Evolutionary conservation across 2,888 invertebrate genomes (phyloP), one percentile per base, ranked within the genome.

Genomic region (Theretra japonica): DNA sequence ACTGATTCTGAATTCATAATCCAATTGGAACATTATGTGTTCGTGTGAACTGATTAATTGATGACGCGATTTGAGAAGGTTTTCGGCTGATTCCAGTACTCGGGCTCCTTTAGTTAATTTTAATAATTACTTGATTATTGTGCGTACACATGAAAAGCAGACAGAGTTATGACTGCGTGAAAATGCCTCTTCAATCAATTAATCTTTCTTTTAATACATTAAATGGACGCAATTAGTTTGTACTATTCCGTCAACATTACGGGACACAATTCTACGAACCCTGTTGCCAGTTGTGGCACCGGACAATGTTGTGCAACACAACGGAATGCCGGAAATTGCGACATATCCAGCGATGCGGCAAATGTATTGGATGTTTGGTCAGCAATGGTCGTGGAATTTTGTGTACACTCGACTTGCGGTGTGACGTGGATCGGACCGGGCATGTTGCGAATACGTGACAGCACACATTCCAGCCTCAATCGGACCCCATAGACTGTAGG

Each of bases 241-340:
- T 2, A 53, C 33, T 21, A 15, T 4, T 65, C 17, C 7, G 21
- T 23, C 7, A 41, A 62, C 5, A 4, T 28, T 59, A 19, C 17
- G 11, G 30, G 19, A 30, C 28, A 15, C 6, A 11, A 15, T 48
- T 65, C 65, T 8, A 23, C 21, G 65, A 48, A 65, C 15, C 23
- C 6, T 4, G 48, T 11, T 41, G 62, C 8, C 7, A 21, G 21
- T 23, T 17, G 23, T 30, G 60, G 19, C n/a, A 2, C 17, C 11
- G 21, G 21, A 62, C 21, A 21, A n/a, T 65, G 17, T 65, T 65
- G 65, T 62, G 62, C n/a, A 65, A 65, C 23, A 53, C 53, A 53
- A 17, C 17, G 53, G 58, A 58, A 48, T 33, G 62, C 41, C 23
- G 65, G 48, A 48, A 65, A 65, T 65, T 48, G 41, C 23, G 21